Base-by-base conservation (phyloP, 2,113 vertebrate genomes). In the Otus sunia region DNA sequence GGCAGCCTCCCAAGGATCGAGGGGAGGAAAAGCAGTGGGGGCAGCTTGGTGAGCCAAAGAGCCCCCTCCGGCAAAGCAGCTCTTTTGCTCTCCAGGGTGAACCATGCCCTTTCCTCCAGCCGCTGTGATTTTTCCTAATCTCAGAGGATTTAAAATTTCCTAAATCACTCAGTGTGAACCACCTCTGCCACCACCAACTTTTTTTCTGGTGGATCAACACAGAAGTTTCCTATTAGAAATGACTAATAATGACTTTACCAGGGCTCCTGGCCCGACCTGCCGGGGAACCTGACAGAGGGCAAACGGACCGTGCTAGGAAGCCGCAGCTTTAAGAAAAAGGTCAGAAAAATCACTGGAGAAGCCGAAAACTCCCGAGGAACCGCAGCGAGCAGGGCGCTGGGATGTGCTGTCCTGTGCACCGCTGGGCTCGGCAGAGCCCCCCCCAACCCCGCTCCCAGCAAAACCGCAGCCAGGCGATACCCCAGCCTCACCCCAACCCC, bases 301-400 rank as follows among this genome's bases (percentile, higher is more conserved):
- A 47, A 71, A 20, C 29, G 5, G 0, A 8, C 4, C 4, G 1
- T 6, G 34, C 32, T n/a, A 4, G 11, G 30, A 7, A 7, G 21
- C 63, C 4, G 1, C 69, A 76, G 15, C 73, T 58, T 60, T 27
- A 63, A 16, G 26, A 16, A 39, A 41, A 55, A 49, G 30, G 9
- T 15, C 37, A 10, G 45, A 49, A 67, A 58, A n/a, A 12, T 22
- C 49, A 5, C 50, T 10, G 58, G 29, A n/a, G 30, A 47, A 36
- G 15, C 59, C 7, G 2, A 45, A 26, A 13, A 3, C 30, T 15
- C 58, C 34, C 8, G 1, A 34, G 29, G 20, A n/a, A 29, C 2
- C 3, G 1, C 2, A 12, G 12, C 6, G 2, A 32, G 25, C 12
- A 3, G 56, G 11, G 20, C 2, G 8, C 23, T 1, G 14, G 52